phyloP scores from a whole-genome alignment of 2,888 invertebrate genomes.

The Xylota segnis region DNA sequence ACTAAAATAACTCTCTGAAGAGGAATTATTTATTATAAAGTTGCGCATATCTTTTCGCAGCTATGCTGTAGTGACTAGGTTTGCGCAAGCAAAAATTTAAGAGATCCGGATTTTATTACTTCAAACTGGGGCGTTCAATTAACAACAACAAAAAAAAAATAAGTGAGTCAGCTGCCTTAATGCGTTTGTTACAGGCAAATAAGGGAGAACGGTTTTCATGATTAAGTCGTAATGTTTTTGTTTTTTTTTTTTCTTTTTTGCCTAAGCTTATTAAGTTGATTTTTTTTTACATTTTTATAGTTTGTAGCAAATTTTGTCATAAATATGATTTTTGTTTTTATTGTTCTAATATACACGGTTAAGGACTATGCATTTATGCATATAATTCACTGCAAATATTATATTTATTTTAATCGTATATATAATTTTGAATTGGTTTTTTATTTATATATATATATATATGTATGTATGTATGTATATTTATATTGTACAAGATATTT shows the following conservation, averaged over 20 bases:
- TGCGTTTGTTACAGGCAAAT: slow-evolving; percentile 26
- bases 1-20: not conserved
- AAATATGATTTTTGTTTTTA: slow-evolving; percentile 37
- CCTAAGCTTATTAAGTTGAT: slow-evolving; percentile 51
- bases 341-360: slow-evolving; percentile 28
- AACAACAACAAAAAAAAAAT: slow-evolving; percentile 4
- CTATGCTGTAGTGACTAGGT: slow-evolving; percentile 42
- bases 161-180: slow-evolving; percentile 33
- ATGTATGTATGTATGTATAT: not conserved
- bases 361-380: slow-evolving; percentile 43
- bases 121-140: not conserved
- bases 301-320: slow-evolving; percentile 61
- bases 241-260: slow-evolving; percentile 19
- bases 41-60: slow-evolving; percentile 27
- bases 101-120: not conserved
- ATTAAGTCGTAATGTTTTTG: slow-evolving; percentile 50
- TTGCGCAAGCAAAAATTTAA: slow-evolving; percentile 8
- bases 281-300: slow-evolving; percentile 49
- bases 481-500: slow-evolving; percentile 55
- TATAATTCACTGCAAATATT: slow-evolving; percentile 37
- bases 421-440: slow-evolving; percentile 24
- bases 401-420: slow-evolving; percentile 29
- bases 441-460: not conserved
- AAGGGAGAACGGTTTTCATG: slow-evolving; percentile 22
- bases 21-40: not conserved